A percentile compares a stretch with the other conserved stretches of the same genome.
phyloP scores from a whole-genome alignment of 2,113 vertebrate species.

The Ceratotherium simum region DNA sequence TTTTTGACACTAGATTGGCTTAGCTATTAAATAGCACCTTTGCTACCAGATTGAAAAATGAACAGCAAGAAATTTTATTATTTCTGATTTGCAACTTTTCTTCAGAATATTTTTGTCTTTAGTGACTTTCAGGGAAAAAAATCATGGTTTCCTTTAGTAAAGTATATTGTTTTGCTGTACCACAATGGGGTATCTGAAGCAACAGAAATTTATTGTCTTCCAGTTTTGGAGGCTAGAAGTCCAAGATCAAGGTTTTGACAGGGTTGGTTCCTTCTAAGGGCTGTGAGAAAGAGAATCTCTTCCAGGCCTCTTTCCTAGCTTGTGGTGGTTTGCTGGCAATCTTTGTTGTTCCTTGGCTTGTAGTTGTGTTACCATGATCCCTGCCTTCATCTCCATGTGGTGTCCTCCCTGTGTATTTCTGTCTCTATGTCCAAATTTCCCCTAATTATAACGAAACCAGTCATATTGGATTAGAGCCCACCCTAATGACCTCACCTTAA shows the following conservation, averaged over 20 bases:
- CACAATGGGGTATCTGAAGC: background rate
- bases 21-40: conserved; percentile 40
- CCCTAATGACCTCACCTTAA: conserved; percentile 12
- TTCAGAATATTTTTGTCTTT: conserved; percentile 38
- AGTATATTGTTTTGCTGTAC: background rate
- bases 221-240: background rate
- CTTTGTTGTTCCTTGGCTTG: background rate
- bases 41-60: conserved; percentile 19
- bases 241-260: background rate
- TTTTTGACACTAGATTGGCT: conserved; percentile 8
- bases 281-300: background rate
- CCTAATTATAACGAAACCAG: background rate
- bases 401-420: background rate
- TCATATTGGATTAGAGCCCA: background rate
- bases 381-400: background rate
- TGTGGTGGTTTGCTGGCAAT: background rate
- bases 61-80: conserved; percentile 33
- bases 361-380: background rate
- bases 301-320: background rate
- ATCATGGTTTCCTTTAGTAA: background rate
- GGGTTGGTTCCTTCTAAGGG: background rate
- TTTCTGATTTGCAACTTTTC: conserved; percentile 28
- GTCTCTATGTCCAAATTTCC: background rate
- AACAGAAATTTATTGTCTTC: background rate
- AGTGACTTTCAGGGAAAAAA: background rate